Base-by-base conservation (phyloP, 2,113 vertebrate species). In the Rhodinocichla rosea region DNA sequence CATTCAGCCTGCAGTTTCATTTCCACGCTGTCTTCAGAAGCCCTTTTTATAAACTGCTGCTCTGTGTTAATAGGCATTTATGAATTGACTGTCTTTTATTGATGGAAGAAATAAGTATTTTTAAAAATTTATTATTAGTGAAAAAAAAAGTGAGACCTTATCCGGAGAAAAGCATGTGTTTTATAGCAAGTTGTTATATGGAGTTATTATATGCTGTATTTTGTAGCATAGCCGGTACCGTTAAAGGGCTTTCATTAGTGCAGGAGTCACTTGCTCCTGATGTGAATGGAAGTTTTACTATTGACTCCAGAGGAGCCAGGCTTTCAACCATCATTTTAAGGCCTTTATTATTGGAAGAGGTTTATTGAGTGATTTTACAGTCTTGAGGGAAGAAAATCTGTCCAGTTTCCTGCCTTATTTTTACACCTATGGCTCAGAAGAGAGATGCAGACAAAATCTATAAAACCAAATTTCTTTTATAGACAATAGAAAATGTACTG, bases 351-450 rank as follows among this genome's bases (percentile, higher is more conserved):
- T 11, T 83, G 75, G 82, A 77, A n/a, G 45, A 83, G 83, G 68
- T 94, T 93, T 96, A 92, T 75, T 83, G 90, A 94, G 68, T 1
- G 3, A 80, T 95, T 95, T 96, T 96, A 85, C 42, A 81, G 28
- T 90, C 84, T 88, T 52, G 56, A 88, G 76, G 33, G 79, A 90
- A 93, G 60, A 86, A 95, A 94, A 92, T 83, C 79, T 71, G 71
- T 77, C 50, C 71, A 56, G 52, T 82, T 94, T 92, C 79, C 60
- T 88, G 55, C 75, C 47, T 93, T 87, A 81, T 84, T 96, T 96
- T 92, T 81, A 87, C 12, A 87, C 37, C 33, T 68, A 27, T 28
- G 62, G 16, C 52, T 75, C 67, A 75, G 60, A 94, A 84, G 52
- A 67, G 64, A 93, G 40, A 83, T 5, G 24, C 24, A 78, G 87